Evolutionary conservation across 2,113 vertebrate species (phyloP), one percentile per base, ranked within the genome.

Genomic region (Todiramphus chloris): DNA sequence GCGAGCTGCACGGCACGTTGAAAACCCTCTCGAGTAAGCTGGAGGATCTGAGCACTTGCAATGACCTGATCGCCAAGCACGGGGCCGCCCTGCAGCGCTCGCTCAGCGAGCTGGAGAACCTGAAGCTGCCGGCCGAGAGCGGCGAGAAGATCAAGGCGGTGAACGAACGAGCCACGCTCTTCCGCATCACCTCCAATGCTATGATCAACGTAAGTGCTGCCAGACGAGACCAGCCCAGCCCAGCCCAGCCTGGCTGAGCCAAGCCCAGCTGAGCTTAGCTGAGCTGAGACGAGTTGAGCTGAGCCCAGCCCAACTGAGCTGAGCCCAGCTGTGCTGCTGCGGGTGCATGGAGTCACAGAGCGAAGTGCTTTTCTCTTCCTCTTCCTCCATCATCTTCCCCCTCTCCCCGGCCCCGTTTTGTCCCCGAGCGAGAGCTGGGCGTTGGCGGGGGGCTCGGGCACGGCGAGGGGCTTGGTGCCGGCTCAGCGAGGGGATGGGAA

Each of bases 151-250:
- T 99, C 97, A 99, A 99, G 96, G 99, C 98, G 0, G 99, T 99
- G 77, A 99, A 99, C 1, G 99, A 99, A 96, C 97, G 99, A 51
- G 99, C 99, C 96, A 99, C 99, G 43, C 99, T 99, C 96, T 99
- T 99, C 98, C 98, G 99, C 87, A 99, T 99, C 98, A 99, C 99
- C 70, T 99, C 99, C 93, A 99, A 99, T 99, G 99, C 99, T 98
- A 99, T 99, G 99, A 99, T 99, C 98, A 98, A 98, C 20, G 98
- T 98, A 83, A 98, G 98, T 98, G 89, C 86, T 19, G 89, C 70
- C 20, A 14, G n/a, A 13, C 17, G 16, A 33, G 55, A 31, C 31
- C 30, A 58, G 55, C 55, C 17, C 9, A 58, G 55, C 53, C 53
- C 13, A 58, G 59, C n/a, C 30, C 16, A 58, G 30, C 16, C 58